Conservation (phyloP, 2,888 invertebrate species). For the Myopa tessellatipennis region DNA sequence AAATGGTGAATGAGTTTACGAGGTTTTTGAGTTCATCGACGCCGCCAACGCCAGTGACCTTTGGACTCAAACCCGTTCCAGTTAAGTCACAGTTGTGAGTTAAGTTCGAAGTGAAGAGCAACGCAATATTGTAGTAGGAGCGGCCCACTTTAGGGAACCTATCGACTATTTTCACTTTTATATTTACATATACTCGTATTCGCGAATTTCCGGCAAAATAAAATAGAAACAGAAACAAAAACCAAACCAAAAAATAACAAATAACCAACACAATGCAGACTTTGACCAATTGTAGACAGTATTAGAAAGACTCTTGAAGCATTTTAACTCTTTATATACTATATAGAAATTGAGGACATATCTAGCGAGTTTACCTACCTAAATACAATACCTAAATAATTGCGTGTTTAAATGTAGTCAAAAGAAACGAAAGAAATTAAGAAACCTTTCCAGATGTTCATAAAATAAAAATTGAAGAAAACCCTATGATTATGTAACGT, state of each 20-base stretch:
- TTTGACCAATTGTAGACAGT: constrained; percentile 47
- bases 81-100: constrained; percentile 33
- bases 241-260: constrained; percentile 31
- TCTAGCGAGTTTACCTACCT: constrained; percentile 39
- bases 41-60: constrained; percentile 59
- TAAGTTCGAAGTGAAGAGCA: not conserved
- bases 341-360: constrained; percentile 35
- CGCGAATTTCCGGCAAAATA: constrained; percentile 1
- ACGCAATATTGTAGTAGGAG: constrained; percentile 8
- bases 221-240: not conserved
- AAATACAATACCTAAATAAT: constrained; percentile 6
- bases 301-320: constrained; percentile 5
- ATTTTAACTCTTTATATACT: constrained; percentile 18
- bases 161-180: constrained; percentile 37
- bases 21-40: constrained; percentile 64
- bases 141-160: constrained; percentile 18
- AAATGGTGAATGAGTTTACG: constrained; percentile 66
- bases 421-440: not conserved
- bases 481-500: not conserved
- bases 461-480: not conserved
- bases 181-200: not conserved
- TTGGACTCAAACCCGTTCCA: constrained; percentile 62
- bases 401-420: constrained; percentile 37
- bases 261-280: constrained; percentile 37
- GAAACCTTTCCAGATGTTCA: constrained; percentile 6